phyloP scores from a whole-genome alignment of 2,888 invertebrate genomes.

The Rhaphigaster nebulosa region DNA sequence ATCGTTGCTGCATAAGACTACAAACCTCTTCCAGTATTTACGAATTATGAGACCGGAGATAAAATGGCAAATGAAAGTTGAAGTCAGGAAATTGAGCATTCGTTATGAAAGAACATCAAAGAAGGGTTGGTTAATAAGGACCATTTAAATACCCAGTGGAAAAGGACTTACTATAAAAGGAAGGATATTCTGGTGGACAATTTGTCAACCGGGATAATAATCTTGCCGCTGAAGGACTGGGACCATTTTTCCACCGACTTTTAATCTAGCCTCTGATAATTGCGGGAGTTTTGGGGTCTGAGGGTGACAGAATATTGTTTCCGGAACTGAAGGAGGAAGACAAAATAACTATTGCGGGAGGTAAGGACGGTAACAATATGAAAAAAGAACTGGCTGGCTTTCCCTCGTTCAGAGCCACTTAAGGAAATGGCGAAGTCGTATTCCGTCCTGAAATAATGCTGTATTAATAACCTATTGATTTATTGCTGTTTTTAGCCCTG shows the following conservation, averaged over 20 bases:
- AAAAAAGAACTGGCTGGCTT: background rate
- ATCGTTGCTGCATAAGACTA: background rate
- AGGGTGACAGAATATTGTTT: slow-evolving; percentile 15
- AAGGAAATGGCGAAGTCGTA: background rate
- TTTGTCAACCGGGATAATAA: slow-evolving; percentile 5
- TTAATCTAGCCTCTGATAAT: background rate
- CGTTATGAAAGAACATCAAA: background rate
- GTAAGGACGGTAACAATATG: background rate
- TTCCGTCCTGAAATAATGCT: background rate
- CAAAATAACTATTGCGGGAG: background rate
- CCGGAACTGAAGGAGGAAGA: background rate
- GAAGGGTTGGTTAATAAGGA: background rate
- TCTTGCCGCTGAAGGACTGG: background rate
- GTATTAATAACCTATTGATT: slow-evolving; percentile 2
- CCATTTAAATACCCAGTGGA: background rate
- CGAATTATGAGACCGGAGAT: background rate
- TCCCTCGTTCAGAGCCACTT: background rate
- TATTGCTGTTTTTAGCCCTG: background rate
- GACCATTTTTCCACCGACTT: background rate
- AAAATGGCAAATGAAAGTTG: background rate
- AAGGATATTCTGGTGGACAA: background rate
- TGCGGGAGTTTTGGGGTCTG: background rate
- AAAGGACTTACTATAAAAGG: background rate
- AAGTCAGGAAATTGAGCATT: background rate
- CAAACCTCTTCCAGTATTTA: background rate